phyloP scores from a whole-genome alignment of 1,140 invertebrate species.

The Patella vulgata region DNA sequence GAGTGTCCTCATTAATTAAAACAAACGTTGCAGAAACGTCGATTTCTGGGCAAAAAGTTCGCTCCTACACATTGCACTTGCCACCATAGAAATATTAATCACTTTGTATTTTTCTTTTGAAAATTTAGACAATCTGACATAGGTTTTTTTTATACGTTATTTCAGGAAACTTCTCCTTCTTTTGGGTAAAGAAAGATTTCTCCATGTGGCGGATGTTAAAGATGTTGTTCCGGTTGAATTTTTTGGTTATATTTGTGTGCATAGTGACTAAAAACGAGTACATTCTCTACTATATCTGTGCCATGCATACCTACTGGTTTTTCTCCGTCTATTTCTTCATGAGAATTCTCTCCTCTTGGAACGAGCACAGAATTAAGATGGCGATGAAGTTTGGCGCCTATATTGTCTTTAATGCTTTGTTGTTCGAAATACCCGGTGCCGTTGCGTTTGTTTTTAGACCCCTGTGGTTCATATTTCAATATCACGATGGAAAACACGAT shows the following conservation, averaged over 20 bases:
- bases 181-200: constrained; percentile 52
- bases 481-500: constrained; percentile 30
- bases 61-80: too few species aligned
- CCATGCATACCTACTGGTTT: constrained; percentile 61
- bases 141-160: constrained; percentile 9
- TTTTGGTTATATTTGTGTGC: constrained; percentile 46
- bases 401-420: constrained; percentile 35
- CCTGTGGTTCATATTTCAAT: constrained; percentile 36
- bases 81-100: too few species aligned
- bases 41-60: too few species aligned
- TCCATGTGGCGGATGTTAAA: constrained; percentile 49
- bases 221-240: constrained; percentile 58
- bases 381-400: constrained; percentile 46
- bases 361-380: constrained; percentile 41
- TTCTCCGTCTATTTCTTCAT: constrained; percentile 52
- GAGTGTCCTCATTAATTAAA: too few species aligned
- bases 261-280: constrained; percentile 45
- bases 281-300: constrained; percentile 60
- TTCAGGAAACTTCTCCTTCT: constrained; percentile 58
- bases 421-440: constrained; percentile 48
- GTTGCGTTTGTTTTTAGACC: constrained; percentile 38
- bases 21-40: too few species aligned
- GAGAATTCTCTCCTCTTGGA: constrained; percentile 43
- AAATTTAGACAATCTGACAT: too few species aligned
- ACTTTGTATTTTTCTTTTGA: too few species aligned